Evolutionary conservation across 2,888 invertebrate genomes (phyloP).

Genomic region (Salpingus planirostris): DNA sequence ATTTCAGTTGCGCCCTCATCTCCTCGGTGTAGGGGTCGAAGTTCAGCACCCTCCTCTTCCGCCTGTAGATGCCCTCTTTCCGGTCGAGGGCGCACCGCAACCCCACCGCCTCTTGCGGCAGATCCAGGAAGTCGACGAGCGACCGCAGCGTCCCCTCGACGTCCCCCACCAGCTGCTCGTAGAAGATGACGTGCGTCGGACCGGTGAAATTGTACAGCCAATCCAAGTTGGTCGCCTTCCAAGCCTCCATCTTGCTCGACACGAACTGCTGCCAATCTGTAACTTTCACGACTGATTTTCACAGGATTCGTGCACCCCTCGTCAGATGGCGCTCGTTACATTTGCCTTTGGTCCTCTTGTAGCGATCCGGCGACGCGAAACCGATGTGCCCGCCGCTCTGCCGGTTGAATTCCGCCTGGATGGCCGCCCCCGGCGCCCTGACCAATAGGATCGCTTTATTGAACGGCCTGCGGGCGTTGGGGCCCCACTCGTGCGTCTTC

Average conservation of each 20-base stretch:
- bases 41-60: slow-evolving; percentile 54
- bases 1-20: slow-evolving; percentile 49
- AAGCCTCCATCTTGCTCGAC: slow-evolving; percentile 52
- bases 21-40: slow-evolving; percentile 63
- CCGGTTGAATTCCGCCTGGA: slow-evolving; percentile 72
- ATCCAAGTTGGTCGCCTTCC: slow-evolving; percentile 60
- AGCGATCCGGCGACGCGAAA: slow-evolving; percentile 61
- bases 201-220: slow-evolving; percentile 65
- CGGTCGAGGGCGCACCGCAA: slow-evolving; percentile 37
- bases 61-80: slow-evolving; percentile 57
- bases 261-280: slow-evolving; percentile 67
- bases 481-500: slow-evolving; percentile 71
- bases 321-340: too few species aligned
- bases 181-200: slow-evolving; percentile 59
- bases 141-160: slow-evolving; percentile 50
- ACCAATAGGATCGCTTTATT: slow-evolving; percentile 61
- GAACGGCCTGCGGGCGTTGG: slow-evolving; percentile 49
- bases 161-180: slow-evolving; percentile 57
- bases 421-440: slow-evolving; percentile 62
- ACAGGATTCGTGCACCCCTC: too few species aligned
- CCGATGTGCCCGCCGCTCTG: slow-evolving; percentile 74
- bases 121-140: slow-evolving; percentile 51
- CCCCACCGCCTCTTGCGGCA: slow-evolving; percentile 23
- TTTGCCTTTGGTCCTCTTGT: slow-evolving; percentile 52
- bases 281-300: background rate